Evolutionary conservation across 2,888 invertebrate genomes (phyloP).

Genomic region (Platypus cylindrus): DNA sequence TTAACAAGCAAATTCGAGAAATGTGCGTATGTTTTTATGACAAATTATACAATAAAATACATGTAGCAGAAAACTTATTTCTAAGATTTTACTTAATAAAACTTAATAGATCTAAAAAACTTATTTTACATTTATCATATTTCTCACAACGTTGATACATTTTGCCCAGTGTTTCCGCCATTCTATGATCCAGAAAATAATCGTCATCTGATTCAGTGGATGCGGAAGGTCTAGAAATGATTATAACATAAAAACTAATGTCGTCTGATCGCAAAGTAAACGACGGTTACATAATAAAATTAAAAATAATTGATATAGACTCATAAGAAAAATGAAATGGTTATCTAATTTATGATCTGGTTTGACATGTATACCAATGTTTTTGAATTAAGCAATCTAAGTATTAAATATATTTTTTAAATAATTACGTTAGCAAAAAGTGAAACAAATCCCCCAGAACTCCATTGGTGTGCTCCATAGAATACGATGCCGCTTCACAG

Average conservation of each 20-base stretch:
- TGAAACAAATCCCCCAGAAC: slow-evolving; percentile 62
- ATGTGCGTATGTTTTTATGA: neutral
- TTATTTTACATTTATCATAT: slow-evolving; percentile 42
- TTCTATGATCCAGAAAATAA: slow-evolving; percentile 17
- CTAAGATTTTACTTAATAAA: slow-evolving; percentile 19
- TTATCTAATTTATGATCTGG: no score
- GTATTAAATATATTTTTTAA: no score
- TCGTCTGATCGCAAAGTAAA: no score
- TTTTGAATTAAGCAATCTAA: no score
- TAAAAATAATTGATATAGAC: no score
- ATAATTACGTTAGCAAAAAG: slow-evolving; percentile 56
- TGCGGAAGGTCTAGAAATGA: slow-evolving; percentile 51
- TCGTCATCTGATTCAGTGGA: slow-evolving; percentile 32
- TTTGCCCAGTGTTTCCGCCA: slow-evolving; percentile 21
- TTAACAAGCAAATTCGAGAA: neutral
- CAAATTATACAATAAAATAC: neutral
- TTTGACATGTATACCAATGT: no score
- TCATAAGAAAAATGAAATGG: slow-evolving; percentile 1
- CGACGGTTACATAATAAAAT: no score
- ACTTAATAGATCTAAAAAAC: slow-evolving; percentile 42
- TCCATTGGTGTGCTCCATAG: slow-evolving; percentile 47
- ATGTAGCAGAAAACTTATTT: slow-evolving; percentile 1
- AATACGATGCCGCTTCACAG: slow-evolving; percentile 60
- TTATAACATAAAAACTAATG: neutral
- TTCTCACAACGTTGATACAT: slow-evolving; percentile 36